Conservation (phyloP, 2,797 vertebrate species). For the Coreius guichenoti region DNA sequence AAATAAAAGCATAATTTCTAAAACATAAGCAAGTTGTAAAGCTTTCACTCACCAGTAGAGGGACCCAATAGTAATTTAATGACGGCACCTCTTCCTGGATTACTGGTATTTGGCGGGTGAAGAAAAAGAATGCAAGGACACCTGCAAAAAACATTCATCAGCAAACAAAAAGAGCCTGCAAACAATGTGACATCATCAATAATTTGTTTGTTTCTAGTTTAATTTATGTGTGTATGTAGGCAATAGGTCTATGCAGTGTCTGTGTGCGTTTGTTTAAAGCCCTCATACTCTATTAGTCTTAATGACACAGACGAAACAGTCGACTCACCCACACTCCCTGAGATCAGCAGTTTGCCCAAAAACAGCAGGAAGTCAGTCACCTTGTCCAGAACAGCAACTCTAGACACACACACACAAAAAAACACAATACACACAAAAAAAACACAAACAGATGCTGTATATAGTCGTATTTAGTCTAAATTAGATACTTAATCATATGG, state of each 20-base stretch:
- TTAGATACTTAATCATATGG: neutral
- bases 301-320: neutral
- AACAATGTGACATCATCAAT: neutral
- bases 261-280: neutral
- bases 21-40: neutral
- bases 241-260: neutral
- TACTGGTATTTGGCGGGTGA: constrained; percentile 86
- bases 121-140: constrained; percentile 91
- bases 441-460: neutral
- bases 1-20: neutral
- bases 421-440: neutral
- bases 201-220: neutral
- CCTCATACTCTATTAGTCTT: neutral
- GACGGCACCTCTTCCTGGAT: constrained; percentile 84
- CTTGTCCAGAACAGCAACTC: constrained; percentile 82
- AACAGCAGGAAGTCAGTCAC: constrained; percentile 94
- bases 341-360: constrained; percentile 92
- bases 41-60: constrained; percentile 86
- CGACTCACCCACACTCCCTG: constrained; percentile 91
- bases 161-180: neutral
- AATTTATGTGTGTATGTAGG: too few species aligned
- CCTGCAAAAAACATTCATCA: constrained; percentile 75
- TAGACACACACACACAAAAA: neutral
- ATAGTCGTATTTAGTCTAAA: neutral
- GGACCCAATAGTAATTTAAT: constrained; percentile 95